phyloP scores from a whole-genome alignment of 2,113 vertebrate species.

The Sclerurus mexicanus region DNA sequence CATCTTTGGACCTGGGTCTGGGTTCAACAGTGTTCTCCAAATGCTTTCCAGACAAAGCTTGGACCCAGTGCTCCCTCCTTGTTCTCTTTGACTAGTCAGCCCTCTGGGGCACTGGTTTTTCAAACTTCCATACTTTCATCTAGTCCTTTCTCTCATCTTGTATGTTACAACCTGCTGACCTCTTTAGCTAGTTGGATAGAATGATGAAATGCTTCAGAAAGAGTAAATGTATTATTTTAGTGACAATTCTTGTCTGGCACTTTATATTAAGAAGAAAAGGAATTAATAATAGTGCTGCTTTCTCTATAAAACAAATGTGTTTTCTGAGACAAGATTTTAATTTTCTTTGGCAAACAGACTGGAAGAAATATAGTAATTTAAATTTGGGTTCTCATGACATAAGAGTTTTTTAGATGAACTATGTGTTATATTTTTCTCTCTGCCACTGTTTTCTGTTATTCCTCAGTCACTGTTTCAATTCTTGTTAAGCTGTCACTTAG shows the following conservation, averaged over 20 bases:
- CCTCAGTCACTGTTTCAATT: neutral
- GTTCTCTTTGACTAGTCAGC: neutral
- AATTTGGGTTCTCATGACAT: neutral
- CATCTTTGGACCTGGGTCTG: neutral
- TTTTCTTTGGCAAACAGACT: neutral
- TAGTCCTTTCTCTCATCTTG: neutral
- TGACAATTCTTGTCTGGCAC: neutral
- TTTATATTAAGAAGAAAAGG: neutral
- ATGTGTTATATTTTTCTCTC: neutral
- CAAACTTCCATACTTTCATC: neutral
- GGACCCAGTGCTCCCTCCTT: neutral
- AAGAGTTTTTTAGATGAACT: neutral
- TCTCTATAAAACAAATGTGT: neutral
- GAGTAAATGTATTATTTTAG: neutral
- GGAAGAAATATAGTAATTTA: neutral
- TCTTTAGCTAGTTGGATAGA: neutral
- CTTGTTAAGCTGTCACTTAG: conserved; percentile 48
- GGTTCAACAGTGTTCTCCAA: neutral
- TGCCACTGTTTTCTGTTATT: neutral
- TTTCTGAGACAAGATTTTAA: neutral
- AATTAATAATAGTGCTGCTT: neutral
- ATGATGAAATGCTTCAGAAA: neutral
- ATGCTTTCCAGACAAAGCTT: neutral
- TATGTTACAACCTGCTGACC: neutral
- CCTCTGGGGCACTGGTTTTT: neutral